Evolutionary conservation across 1,140 invertebrate genomes (phyloP).

Genomic region (Polyergus mexicanus): DNA sequence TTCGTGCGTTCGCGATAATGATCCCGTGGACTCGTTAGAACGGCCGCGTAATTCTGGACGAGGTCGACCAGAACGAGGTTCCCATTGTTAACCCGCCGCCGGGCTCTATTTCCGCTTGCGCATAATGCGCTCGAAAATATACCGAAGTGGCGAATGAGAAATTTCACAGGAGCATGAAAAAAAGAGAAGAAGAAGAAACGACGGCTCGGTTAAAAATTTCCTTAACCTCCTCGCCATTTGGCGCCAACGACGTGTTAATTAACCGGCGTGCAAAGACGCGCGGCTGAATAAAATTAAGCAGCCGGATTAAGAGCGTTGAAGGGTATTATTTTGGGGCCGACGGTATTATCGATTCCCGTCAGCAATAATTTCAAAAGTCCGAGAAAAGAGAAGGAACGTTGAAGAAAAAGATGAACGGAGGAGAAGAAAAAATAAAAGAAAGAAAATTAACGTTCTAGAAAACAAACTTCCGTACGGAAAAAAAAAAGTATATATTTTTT

Average conservation of each 20-base stretch:
- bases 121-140: conserved; percentile 33
- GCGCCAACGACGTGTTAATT: conserved; percentile 62
- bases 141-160: conserved; percentile 56
- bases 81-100: conserved; percentile 43
- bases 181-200: conserved; percentile 19
- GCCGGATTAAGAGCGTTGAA: conserved; percentile 42
- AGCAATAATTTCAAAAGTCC: neutral
- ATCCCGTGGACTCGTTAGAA: conserved; percentile 45
- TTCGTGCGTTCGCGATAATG: conserved; percentile 1
- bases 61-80: conserved; percentile 25
- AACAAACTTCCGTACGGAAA: neutral
- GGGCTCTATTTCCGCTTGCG: conserved; percentile 29
- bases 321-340: conserved; percentile 32
- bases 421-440: neutral
- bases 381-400: neutral
- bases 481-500: neutral
- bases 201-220: conserved; percentile 58
- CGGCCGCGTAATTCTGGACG: conserved; percentile 34
- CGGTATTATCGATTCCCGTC: conserved; percentile 26
- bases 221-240: conserved; percentile 55
- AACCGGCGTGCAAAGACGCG: conserved; percentile 41
- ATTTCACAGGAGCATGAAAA: conserved; percentile 29
- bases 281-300: conserved; percentile 47
- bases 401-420: too few species aligned
- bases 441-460: neutral